Evolutionary conservation across 2,888 invertebrate species (phyloP).

Genomic region (Nomada ferruginata): DNA sequence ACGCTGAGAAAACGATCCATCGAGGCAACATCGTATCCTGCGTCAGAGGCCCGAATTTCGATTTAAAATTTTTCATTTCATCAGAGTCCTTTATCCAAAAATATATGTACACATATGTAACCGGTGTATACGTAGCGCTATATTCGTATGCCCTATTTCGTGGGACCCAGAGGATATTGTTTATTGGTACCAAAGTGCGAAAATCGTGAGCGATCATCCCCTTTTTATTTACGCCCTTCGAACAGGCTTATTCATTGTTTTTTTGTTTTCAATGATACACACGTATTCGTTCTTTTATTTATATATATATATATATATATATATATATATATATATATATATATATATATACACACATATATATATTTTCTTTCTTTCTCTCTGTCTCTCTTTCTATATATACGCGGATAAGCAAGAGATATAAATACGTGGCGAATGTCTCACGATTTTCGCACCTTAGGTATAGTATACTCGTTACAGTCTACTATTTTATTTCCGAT

Average conservation of each 20-base stretch:
- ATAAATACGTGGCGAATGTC: slow-evolving; percentile 32
- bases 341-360: slow-evolving; percentile 26
- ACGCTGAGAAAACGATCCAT: slow-evolving; percentile 41
- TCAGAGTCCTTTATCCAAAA: slow-evolving; percentile 77
- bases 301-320: slow-evolving; percentile 23
- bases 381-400: background rate
- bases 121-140: slow-evolving; percentile 76
- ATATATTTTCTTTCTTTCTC: slow-evolving; percentile 9
- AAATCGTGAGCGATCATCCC: slow-evolving; percentile 60
- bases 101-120: slow-evolving; percentile 80
- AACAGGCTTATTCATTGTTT: slow-evolving; percentile 10
- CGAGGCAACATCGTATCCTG: slow-evolving; percentile 56
- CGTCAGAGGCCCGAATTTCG: slow-evolving; percentile 69
- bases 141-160: slow-evolving; percentile 65
- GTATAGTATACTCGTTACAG: slow-evolving; percentile 69
- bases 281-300: background rate
- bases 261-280: slow-evolving; percentile 8
- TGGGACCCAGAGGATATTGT: slow-evolving; percentile 53
- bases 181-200: slow-evolving; percentile 60
- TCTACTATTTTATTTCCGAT: slow-evolving; percentile 72
- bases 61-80: slow-evolving; percentile 63
- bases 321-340: slow-evolving; percentile 29
- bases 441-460: slow-evolving; percentile 67
- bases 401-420: slow-evolving; percentile 6
- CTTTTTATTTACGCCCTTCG: background rate